Conservation (phyloP, 2,888 invertebrate genomes). For the Clunio marinus region DNA sequence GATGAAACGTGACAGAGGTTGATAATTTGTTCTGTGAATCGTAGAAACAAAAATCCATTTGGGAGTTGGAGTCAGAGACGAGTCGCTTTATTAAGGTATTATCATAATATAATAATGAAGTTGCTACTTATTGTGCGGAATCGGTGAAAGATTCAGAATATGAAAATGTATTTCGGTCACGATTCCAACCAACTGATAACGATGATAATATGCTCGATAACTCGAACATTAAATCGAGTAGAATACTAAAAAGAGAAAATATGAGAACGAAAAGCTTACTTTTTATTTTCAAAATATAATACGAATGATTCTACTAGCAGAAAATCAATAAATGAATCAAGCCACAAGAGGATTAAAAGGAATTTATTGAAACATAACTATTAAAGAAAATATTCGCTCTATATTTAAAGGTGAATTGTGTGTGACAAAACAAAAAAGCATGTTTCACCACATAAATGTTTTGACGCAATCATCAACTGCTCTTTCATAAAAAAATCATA, state of each 20-base stretch:
- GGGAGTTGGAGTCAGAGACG: conserved; percentile 19
- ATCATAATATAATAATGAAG: conserved; percentile 30
- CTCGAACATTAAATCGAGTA: background rate
- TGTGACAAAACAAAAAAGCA: too few relatives aligned
- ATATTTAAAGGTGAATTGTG: too few relatives aligned
- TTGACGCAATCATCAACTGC: conserved; percentile 6
- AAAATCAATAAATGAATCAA: too few relatives aligned
- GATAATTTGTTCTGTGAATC: conserved; percentile 21
- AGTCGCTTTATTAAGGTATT: too few relatives aligned
- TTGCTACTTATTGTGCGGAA: background rate
- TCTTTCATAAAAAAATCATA: conserved; percentile 9
- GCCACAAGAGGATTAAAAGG: too few relatives aligned
- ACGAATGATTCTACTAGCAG: too few relatives aligned
- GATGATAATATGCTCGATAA: conserved; percentile 37
- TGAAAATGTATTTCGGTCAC: conserved; percentile 34
- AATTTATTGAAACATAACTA: too few relatives aligned
- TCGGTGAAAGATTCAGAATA: background rate
- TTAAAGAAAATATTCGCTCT: too few relatives aligned
- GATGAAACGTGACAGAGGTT: conserved; percentile 32
- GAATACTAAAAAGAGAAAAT: conserved; percentile 6
- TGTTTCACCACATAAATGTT: conserved; percentile 11
- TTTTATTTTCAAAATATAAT: too few relatives aligned
- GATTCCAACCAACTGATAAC: conserved; percentile 26
- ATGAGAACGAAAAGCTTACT: background rate
- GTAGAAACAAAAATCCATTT: background rate